Percentiles rank a stretch among this genome's conserved stretches.
These are phyloP conservation scores for Erpornis zantholeuca DNA, from an alignment of 2,113 vertebrate genomes.

Conservation along the genomic window DNA sequence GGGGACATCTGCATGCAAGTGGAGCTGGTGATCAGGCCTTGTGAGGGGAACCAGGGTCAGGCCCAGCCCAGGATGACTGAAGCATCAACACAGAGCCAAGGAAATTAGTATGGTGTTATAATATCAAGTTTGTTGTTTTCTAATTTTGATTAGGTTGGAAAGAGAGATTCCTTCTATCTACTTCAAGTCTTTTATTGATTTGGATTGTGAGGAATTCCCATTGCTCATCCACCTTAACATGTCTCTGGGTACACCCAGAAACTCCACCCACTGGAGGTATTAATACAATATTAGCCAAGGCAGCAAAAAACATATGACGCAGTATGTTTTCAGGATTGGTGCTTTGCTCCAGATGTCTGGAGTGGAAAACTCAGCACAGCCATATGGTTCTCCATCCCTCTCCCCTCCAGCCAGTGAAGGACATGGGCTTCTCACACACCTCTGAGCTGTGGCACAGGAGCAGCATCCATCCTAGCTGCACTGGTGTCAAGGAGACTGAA, in stretches of 20 bases:
- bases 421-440: rapidly evolving
- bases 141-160: neutral
- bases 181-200: neutral
- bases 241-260: neutral
- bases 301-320: neutral
- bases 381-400: rapidly evolving
- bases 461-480: rapidly evolving
- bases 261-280: neutral
- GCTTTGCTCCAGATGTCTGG: neutral
- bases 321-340: neutral
- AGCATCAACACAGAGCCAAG: neutral
- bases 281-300: neutral
- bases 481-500: neutral
- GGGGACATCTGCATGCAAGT: no score
- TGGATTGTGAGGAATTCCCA: neutral
- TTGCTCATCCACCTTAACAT: neutral
- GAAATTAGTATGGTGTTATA: neutral
- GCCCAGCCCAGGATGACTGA: neutral
- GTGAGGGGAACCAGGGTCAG: neutral
- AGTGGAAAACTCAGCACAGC: neutral
- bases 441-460: rapidly evolving
- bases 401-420: neutral
- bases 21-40: rapidly evolving
- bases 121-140: neutral
- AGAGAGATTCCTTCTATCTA: neutral